Percentiles rank a stretch among this genome's conserved stretches.
Evolutionary conservation across 2,797 vertebrate species (phyloP).

Genomic region (Eulemur albifrons): DNA sequence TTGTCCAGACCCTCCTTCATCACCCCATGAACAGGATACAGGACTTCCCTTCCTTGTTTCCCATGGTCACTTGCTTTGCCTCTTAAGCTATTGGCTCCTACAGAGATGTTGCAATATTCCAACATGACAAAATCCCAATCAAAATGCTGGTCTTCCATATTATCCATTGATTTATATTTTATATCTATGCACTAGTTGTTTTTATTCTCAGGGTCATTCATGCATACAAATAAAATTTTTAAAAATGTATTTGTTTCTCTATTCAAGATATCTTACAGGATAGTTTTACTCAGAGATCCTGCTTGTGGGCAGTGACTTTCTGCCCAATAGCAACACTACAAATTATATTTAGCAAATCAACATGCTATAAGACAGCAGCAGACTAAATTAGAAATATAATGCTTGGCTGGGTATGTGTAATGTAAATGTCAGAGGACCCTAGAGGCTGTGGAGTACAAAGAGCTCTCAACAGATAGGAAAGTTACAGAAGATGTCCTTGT

Average conservation of each 20-base stretch:
- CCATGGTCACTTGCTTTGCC: not conserved
- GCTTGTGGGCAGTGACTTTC: conserved; percentile 65
- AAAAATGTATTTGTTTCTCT: conserved; percentile 59
- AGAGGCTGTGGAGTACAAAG: not conserved
- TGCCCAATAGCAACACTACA: conserved; percentile 39
- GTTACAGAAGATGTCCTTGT: not conserved
- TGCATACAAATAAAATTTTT: not conserved
- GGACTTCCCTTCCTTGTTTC: not conserved
- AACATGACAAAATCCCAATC: conserved; percentile 22
- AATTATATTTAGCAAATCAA: conserved; percentile 58
- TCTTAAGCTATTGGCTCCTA: not conserved
- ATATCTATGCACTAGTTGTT: not conserved
- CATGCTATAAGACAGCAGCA: conserved; percentile 51
- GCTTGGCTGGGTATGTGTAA: not conserved
- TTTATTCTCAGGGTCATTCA: conserved; percentile 47
- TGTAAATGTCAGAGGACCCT: not conserved
- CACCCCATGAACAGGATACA: not conserved
- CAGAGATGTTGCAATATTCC: not conserved
- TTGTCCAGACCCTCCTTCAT: not conserved
- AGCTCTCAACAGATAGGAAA: not conserved
- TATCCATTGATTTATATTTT: not conserved
- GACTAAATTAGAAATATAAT: conserved; percentile 54
- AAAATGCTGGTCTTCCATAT: not conserved
- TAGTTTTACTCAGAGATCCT: conserved; percentile 68
- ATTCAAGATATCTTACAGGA: conserved; percentile 65